Evolutionary conservation across 1,140 invertebrate species (phyloP).

Genomic region (Dreissena polymorpha): DNA sequence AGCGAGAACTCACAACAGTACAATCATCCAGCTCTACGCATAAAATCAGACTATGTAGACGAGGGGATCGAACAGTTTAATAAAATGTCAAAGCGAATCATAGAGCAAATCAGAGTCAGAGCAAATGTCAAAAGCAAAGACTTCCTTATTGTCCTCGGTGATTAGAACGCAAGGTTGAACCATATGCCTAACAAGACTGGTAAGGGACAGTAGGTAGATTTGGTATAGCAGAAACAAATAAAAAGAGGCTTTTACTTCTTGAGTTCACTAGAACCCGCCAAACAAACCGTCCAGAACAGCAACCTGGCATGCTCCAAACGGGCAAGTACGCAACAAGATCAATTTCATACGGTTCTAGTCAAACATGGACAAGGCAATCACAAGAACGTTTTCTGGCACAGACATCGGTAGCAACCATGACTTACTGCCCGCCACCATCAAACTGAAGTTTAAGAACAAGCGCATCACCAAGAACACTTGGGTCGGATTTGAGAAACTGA

Average conservation of each 20-base stretch:
- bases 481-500: too few species aligned
- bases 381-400: constrained; percentile 53
- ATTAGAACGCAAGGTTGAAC: constrained; percentile 53
- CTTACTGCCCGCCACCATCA: constrained; percentile 53
- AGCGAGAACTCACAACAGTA: constrained; percentile 34
- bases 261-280: constrained; percentile 40
- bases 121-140: constrained; percentile 48
- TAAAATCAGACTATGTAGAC: constrained; percentile 45
- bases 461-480: constrained; percentile 16
- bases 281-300: constrained; percentile 2
- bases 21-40: constrained; percentile 51
- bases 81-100: too few species aligned
- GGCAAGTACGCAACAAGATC: constrained; percentile 49
- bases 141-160: constrained; percentile 47
- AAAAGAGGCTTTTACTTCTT: constrained; percentile 49
- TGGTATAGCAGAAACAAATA: constrained; percentile 28
- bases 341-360: constrained; percentile 57
- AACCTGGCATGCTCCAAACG: constrained; percentile 38
- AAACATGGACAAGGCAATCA: constrained; percentile 58
- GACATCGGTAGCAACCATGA: constrained; percentile 62
- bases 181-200: constrained; percentile 53
- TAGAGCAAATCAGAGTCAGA: too few species aligned
- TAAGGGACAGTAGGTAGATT: constrained; percentile 36
- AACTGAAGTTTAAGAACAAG: too few species aligned
- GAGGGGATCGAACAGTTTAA: constrained; percentile 36